Percentiles rank a stretch among this genome's conserved stretches.
phyloP scores from a whole-genome alignment of 2,797 vertebrate species.

The Erpetoichthys calabaricus region DNA sequence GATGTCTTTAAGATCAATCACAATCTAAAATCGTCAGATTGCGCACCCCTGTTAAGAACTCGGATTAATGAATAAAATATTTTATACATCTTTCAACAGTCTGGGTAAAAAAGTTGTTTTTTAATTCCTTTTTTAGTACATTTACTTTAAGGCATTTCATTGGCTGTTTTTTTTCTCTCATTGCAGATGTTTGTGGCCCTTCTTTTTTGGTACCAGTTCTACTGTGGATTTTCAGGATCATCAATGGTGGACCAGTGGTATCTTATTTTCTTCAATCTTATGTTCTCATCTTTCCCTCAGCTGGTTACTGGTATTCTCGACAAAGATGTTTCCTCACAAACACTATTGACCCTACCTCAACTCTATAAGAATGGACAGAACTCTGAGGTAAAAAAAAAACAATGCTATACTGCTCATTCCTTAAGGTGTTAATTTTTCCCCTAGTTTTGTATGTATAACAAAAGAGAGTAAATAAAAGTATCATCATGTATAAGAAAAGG shows the following conservation, averaged over 20 bases:
- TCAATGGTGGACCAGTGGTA: constrained; percentile 98
- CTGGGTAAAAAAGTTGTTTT: too few relatives aligned
- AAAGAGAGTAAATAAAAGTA: too few relatives aligned
- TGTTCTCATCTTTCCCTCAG: constrained; percentile 95
- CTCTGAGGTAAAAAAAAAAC: constrained; percentile 68
- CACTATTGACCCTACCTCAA: constrained; percentile 71
- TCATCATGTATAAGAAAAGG: too few relatives aligned
- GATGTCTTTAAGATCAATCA: too few relatives aligned
- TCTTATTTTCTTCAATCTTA: constrained; percentile 94
- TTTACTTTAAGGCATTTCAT: not conserved
- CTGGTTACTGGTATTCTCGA: constrained; percentile 89
- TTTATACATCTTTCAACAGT: too few relatives aligned
- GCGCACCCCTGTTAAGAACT: too few relatives aligned
- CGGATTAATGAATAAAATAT: too few relatives aligned
- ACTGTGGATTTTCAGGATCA: constrained; percentile 91
- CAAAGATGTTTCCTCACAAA: constrained; percentile 72
- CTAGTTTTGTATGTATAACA: too few relatives aligned
- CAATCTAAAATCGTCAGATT: too few relatives aligned
- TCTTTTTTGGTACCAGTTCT: constrained; percentile 98
- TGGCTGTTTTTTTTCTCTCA: constrained; percentile 5
- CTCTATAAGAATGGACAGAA: constrained; percentile 86
- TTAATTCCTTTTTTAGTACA: not conserved
- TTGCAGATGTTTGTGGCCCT: constrained; percentile 92
- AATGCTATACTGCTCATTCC: too few relatives aligned
- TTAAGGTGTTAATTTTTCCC: too few relatives aligned